Conservation (phyloP, 53 echinoderm and acorn worm species). For the Echinarachnius parma region DNA sequence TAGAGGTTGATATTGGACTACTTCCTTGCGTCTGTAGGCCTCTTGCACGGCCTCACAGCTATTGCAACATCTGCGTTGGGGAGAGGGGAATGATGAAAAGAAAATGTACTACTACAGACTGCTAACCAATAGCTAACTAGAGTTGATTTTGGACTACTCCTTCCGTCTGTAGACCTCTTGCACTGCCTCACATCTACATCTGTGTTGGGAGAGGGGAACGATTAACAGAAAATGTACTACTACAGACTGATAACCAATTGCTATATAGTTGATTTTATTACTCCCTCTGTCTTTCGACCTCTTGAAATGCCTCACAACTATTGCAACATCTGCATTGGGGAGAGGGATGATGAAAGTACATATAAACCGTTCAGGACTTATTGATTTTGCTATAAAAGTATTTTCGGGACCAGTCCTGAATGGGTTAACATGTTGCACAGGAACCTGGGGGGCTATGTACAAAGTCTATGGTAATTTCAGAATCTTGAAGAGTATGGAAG, state of each 20-base stretch:
- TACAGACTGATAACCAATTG: background rate
- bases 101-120: background rate
- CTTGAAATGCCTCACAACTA: conserved; percentile 84
- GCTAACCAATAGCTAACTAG: background rate
- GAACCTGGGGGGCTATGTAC: too few relatives aligned
- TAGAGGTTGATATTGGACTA: conserved; percentile 70
- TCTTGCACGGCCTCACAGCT: conserved; percentile 89
- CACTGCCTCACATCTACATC: conserved; percentile 89
- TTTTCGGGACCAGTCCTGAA: too few relatives aligned
- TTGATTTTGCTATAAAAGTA: too few relatives aligned
- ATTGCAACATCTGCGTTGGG: conserved; percentile 77
- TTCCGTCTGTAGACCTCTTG: conserved; percentile 88
- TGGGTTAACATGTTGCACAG: too few relatives aligned
- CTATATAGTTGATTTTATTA: conserved; percentile 50
- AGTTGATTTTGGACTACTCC: conserved; percentile 80
- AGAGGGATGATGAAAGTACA: too few relatives aligned
- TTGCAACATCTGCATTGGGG: conserved; percentile 75
- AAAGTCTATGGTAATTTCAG: too few relatives aligned
- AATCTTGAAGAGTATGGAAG: too few relatives aligned
- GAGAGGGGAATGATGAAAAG: background rate
- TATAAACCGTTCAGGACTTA: too few relatives aligned
- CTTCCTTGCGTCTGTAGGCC: conserved; percentile 86
- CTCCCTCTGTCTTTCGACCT: conserved; percentile 89
- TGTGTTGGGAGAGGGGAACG: conserved; percentile 6
- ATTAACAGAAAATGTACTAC: background rate